Evolutionary conservation across 2,797 vertebrate genomes (phyloP).

Genomic region (Chromis chromis): DNA sequence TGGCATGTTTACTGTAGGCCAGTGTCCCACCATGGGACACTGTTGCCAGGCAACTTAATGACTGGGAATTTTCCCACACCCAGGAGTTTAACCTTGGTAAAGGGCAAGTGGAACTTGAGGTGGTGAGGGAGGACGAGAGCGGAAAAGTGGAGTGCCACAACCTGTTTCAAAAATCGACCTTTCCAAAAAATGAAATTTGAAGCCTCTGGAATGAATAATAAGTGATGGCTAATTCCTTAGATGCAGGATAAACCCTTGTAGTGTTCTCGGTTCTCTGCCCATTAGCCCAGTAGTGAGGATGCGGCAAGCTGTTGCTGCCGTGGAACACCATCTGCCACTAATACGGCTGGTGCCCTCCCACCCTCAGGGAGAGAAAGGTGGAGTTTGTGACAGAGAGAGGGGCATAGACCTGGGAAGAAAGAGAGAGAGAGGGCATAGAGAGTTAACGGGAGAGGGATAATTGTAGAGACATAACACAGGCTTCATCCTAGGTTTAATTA

Average conservation of each 20-base stretch:
- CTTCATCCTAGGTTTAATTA: conserved; percentile 59
- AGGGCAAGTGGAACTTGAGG: conserved; percentile 44
- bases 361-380: conserved; percentile 48
- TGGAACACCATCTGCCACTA: conserved; percentile 76
- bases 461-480: conserved; percentile 26
- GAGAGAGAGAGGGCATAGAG: conserved; percentile 1
- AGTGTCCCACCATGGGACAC: conserved; percentile 42
- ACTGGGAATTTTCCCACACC: conserved; percentile 69
- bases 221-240: conserved; percentile 54
- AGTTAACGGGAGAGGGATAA: conserved; percentile 30
- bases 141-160: conserved; percentile 31
- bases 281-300: conserved; percentile 69
- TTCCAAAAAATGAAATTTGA: conserved; percentile 56
- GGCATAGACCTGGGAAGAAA: not conserved
- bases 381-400: conserved; percentile 15
- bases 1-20: conserved; percentile 51
- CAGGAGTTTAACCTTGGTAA: conserved; percentile 61
- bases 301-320: conserved; percentile 76
- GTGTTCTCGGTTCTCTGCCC: conserved; percentile 52
- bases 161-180: conserved; percentile 46
- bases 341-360: conserved; percentile 64
- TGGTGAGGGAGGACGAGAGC: conserved; percentile 6
- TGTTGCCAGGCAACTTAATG: conserved; percentile 62
- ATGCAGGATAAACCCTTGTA: conserved; percentile 52
- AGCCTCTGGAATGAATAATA: conserved; percentile 60